Percentiles rank a stretch among this genome's conserved stretches.
Evolutionary conservation across 1,140 invertebrate genomes (phyloP).

Genomic region (Trigoniulus corallinus): DNA sequence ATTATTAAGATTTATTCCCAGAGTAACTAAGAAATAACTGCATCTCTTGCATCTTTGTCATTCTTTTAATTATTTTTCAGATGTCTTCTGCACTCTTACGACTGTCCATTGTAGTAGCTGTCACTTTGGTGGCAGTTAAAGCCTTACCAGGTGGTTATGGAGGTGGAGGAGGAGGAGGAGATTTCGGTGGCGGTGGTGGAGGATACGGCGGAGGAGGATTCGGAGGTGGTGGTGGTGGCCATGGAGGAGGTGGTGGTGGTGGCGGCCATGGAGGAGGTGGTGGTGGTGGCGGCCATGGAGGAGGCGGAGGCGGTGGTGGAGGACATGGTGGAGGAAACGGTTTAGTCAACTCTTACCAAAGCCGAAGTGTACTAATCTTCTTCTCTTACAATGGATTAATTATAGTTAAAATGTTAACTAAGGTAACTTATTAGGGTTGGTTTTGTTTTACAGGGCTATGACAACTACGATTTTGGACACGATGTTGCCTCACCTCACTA

Average conservation of each 20-base stretch:
- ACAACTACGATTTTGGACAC: constrained; percentile 4
- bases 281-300: background rate
- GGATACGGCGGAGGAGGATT: background rate
- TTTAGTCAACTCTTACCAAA: background rate
- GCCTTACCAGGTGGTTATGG: background rate
- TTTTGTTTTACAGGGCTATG: background rate
- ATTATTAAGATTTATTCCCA: too few relatives aligned
- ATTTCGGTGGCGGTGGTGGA: background rate
- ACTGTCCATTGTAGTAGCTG: background rate
- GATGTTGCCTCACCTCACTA: background rate
- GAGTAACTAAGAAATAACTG: background rate
- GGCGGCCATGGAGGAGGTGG: background rate
- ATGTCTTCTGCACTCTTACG: background rate
- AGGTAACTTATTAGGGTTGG: background rate
- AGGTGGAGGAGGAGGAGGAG: background rate
- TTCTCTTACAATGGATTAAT: background rate
- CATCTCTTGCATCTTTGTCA: background rate
- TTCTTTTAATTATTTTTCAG: background rate
- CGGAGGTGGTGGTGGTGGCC: background rate
- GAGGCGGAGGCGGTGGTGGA: background rate
- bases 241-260: background rate
- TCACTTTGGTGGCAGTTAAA: background rate
- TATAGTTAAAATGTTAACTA: background rate
- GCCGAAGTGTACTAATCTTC: background rate
- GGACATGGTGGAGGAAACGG: background rate